Evolutionary conservation across 2,888 invertebrate genomes (phyloP).

Genomic region (Microplitis deprimator): DNA sequence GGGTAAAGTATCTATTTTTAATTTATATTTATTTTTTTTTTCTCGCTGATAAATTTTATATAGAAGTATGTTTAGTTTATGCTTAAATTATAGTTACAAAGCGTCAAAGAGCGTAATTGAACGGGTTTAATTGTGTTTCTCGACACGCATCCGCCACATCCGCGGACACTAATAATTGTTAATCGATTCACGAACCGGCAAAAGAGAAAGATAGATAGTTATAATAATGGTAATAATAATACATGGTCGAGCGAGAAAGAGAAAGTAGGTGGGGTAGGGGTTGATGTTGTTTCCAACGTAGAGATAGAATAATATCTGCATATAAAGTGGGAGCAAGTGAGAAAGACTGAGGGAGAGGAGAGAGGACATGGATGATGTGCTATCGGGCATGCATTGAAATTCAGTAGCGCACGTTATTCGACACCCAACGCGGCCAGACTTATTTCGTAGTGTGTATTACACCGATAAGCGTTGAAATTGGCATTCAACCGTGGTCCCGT

Average conservation of each 20-base stretch:
- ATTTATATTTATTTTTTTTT: no score
- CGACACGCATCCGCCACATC: constrained; percentile 53
- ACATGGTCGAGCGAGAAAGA: constrained; percentile 7
- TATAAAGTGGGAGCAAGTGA: constrained; percentile 14
- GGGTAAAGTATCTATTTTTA: constrained; percentile 80
- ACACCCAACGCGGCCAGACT: constrained; percentile 56
- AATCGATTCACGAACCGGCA: constrained; percentile 54
- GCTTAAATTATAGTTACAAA: constrained; percentile 9
- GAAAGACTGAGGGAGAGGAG: constrained; percentile 9
- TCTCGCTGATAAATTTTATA: no score
- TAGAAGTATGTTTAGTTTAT: constrained; percentile 7
- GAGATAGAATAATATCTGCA: constrained; percentile 21
- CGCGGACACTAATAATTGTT: constrained; percentile 56
- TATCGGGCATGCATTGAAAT: constrained; percentile 54
- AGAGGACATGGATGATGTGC: constrained; percentile 35
- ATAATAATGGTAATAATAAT: constrained; percentile 30
- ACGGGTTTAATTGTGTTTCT: constrained; percentile 51
- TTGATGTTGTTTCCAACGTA: not conserved
- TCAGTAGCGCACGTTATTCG: constrained; percentile 56
- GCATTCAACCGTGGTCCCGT: constrained; percentile 65
- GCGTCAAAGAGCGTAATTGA: constrained; percentile 34
- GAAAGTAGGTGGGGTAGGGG: not conserved
- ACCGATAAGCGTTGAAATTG: constrained; percentile 64
- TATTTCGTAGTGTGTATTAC: constrained; percentile 63
- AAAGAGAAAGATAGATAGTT: constrained; percentile 33